A percentile compares a stretch with the other conserved stretches of the same genome.
These are phyloP conservation scores for Caerostris darwini DNA, from an alignment of 1,140 invertebrate genomes.

Conservation along the genomic window DNA sequence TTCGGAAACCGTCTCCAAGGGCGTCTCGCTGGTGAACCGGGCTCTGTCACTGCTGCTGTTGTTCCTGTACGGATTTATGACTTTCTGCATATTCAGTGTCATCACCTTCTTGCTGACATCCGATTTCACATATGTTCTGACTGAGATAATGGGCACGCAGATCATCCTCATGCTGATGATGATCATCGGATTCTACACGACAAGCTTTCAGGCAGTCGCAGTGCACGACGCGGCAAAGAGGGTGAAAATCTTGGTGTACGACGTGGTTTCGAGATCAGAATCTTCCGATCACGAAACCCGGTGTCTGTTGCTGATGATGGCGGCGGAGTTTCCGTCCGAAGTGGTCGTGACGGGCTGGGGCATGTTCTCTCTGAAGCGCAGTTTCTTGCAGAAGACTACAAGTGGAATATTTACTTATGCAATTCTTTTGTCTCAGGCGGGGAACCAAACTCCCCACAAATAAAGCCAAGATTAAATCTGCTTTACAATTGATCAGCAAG, in stretches of 20 bases:
- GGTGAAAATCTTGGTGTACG: background rate
- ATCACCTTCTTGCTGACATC: constrained; percentile 9
- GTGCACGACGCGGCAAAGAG: background rate
- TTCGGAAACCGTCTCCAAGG: background rate
- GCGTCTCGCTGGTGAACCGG: background rate
- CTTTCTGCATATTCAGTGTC: constrained; percentile 29
- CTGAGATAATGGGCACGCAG: background rate
- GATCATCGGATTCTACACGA: background rate
- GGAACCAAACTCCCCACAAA: too few species aligned
- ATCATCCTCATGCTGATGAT: background rate
- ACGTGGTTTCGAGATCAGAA: background rate
- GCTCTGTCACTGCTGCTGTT: constrained; percentile 22
- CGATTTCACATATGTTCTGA: background rate
- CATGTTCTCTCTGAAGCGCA: constrained; percentile 27
- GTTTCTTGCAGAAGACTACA: constrained; percentile 24
- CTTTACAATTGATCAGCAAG: too few species aligned
- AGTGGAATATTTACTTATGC: constrained; percentile 53
- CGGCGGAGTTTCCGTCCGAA: background rate
- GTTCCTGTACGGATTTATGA: constrained; percentile 18
- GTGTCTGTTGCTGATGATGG: background rate
- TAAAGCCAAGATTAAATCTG: too few species aligned
- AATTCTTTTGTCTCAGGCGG: constrained; percentile 42
- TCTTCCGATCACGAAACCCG: background rate
- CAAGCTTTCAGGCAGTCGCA: constrained; percentile 1
- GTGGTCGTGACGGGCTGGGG: constrained; percentile 8